Percentiles rank a stretch among this genome's conserved stretches.
Evolutionary conservation across 2,797 vertebrate species (phyloP).

Genomic region (Fratercula arctica): DNA sequence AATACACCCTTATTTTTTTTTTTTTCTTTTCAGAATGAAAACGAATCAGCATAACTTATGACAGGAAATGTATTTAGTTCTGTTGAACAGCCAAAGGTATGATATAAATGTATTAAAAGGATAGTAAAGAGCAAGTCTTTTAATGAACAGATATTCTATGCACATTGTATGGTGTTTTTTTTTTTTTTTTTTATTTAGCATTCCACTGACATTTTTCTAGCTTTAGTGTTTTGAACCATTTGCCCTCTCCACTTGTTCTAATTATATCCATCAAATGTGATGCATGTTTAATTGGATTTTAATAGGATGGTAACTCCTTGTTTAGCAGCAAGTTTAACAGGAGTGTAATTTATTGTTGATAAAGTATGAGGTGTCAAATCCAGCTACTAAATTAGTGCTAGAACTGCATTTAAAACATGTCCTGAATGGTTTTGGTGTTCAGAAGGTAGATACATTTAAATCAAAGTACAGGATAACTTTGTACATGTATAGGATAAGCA

Average conservation of each 20-base stretch:
- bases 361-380: background rate
- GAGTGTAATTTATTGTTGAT: conserved; percentile 57
- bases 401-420: conserved; percentile 37
- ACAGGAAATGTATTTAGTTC: background rate
- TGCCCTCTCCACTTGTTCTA: conserved; percentile 53
- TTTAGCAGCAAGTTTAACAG: conserved; percentile 58
- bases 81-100: background rate
- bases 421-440: background rate
- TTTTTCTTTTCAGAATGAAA: background rate
- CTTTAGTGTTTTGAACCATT: conserved; percentile 26
- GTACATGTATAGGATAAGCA: background rate
- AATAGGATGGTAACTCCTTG: conserved; percentile 50
- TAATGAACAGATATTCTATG: background rate
- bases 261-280: conserved; percentile 65
- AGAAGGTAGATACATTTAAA: conserved; percentile 31
- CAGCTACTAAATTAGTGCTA: conserved; percentile 38
- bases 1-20: fast-evolving
- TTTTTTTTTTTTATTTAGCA: background rate
- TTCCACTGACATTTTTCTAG: background rate
- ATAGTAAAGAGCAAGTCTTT: background rate
- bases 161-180: background rate
- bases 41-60: background rate
- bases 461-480: conserved; percentile 21
- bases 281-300: conserved; percentile 67
- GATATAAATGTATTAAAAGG: background rate